Conservation (phyloP, 2,888 invertebrate species). For the Palloptera scutellata region DNA sequence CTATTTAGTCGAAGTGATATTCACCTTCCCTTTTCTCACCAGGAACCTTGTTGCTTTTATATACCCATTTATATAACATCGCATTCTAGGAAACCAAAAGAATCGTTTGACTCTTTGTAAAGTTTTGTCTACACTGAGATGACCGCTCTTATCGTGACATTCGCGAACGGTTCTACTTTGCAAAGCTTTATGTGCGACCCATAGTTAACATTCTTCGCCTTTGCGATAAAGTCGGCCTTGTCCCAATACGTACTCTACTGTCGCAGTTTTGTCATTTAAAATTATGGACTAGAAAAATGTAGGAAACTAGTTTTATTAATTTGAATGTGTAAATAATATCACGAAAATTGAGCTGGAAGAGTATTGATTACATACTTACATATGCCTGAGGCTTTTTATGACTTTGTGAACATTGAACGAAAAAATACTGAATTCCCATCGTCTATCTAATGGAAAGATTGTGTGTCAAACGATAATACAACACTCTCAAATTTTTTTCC, state of each 20-base stretch:
- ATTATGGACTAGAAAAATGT: too few species aligned
- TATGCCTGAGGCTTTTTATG: too few species aligned
- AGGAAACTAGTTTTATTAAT: too few species aligned
- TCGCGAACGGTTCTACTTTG: conserved; percentile 19
- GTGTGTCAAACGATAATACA: too few species aligned
- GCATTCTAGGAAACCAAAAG: conserved; percentile 27
- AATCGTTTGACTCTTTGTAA: conserved; percentile 9
- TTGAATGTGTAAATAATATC: too few species aligned
- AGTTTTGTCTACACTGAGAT: conserved; percentile 26
- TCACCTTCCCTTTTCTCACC: conserved; percentile 33
- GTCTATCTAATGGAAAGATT: too few species aligned
- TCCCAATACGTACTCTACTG: not conserved
- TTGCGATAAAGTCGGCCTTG: conserved; percentile 12
- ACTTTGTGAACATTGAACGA: too few species aligned
- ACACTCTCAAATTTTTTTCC: too few species aligned
- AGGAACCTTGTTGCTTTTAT: conserved; percentile 43
- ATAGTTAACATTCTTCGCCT: not conserved
- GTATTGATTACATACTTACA: too few species aligned
- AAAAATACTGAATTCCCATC: too few species aligned
- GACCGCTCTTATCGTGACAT: conserved; percentile 22
- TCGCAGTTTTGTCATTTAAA: too few species aligned
- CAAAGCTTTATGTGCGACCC: conserved; percentile 27
- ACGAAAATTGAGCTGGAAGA: too few species aligned
- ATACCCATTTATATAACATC: conserved; percentile 7
- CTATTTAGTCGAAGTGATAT: conserved; percentile 26